Evolutionary conservation across 2,797 vertebrate genomes (phyloP), one percentile per base, ranked within the genome.

Genomic region (Synanceia verrucosa): DNA sequence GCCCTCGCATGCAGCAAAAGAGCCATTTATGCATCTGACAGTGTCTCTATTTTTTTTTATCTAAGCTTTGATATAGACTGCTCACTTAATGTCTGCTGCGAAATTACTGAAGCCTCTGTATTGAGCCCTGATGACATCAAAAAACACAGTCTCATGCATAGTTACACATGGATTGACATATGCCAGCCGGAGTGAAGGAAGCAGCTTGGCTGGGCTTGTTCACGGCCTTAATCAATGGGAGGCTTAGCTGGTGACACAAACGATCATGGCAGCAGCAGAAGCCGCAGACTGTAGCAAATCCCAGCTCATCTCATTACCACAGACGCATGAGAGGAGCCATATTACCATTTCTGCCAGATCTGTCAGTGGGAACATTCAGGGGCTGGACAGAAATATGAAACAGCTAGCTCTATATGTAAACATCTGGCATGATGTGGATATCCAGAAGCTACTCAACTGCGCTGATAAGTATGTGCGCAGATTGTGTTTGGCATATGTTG

Each of bases 271-370:
- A 88, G 81, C 79, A 82, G 79, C 85, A 82, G 80, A 87, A 84
- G 78, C 78, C 78, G 50, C 89, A 87, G 83, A 88, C 79, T 88
- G 88, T 67, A 73, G 84, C 73, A 84, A 88, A 87, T 88, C 87
- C 86, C 84, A 76, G 75, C 83, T 89, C 81, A 88, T 90, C 88
- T 86, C 81, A 87, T 91, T 89, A 88, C 78, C 83, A 78, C 79
- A 74, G 76, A 86, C 52, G 82, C 85, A 87, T 79, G 84, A 90
- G 69, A 75, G 60, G 75, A 76, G 65, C 78, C 68, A 57, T 64
- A 79, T 86, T 81, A 83, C 61, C 73, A 59, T 82, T 81, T 77
- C 83, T 76, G 79, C 82, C 76, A 87, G 83, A 86, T 79, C 81
- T 81, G 79, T 80, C 81, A 66, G 48, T 57, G 67, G 6, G 76